Evolutionary conservation across 2,113 vertebrate genomes (phyloP).

Genomic region (Mesoclemmys tuberculata): DNA sequence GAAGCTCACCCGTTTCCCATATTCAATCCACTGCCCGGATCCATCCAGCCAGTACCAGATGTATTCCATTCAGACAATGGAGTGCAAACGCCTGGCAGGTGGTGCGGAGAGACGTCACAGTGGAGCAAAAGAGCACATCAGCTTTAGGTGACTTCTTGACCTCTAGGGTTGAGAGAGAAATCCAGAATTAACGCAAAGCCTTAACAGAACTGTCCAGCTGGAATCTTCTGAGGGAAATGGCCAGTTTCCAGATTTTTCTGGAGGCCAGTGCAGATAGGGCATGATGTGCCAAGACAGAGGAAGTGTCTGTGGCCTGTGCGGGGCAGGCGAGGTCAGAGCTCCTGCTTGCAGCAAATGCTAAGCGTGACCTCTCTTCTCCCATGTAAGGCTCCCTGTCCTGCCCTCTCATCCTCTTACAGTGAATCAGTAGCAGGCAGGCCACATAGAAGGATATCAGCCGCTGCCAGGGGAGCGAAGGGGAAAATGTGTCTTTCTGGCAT

Average conservation of each 20-base stretch:
- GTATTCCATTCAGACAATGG: constrained; percentile 80
- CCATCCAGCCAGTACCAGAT: constrained; percentile 87
- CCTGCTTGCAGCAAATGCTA: background rate
- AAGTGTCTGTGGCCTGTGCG: background rate
- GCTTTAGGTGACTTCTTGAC: background rate
- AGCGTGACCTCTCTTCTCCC: background rate
- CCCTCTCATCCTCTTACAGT: background rate
- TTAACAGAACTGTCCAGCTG: background rate
- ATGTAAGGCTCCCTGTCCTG: background rate
- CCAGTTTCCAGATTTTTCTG: background rate
- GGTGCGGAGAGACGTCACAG: constrained; percentile 79
- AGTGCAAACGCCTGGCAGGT: constrained; percentile 71
- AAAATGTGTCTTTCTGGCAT: background rate
- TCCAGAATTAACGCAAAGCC: background rate
- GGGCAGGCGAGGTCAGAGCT: background rate
- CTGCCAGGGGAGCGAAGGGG: background rate
- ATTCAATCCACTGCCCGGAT: constrained; percentile 80
- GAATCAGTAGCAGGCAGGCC: no score
- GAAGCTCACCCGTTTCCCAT: constrained; percentile 80
- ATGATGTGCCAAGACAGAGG: background rate
- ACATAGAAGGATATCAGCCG: background rate
- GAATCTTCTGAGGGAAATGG: background rate
- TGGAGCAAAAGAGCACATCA: constrained; percentile 30
- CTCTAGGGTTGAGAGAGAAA: constrained; percentile 11
- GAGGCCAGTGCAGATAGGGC: no score